Base-by-base conservation (phyloP, 2,797 vertebrate genomes). In the Myripristis murdjan region DNA sequence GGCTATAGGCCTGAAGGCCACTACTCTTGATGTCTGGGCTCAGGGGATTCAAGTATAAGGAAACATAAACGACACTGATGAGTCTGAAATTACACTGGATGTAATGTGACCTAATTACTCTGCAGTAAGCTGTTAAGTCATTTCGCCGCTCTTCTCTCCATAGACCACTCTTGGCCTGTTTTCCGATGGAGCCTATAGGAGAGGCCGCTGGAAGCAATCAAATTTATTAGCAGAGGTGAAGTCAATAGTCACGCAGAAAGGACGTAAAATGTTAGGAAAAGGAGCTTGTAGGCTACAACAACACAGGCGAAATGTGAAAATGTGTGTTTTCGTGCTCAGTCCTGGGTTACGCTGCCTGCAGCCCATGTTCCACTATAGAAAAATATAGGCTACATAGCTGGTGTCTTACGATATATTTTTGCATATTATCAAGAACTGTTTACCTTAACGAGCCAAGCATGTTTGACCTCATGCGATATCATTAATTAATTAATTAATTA, bases 61-160 rank as follows among this genome's bases (percentile, higher is more conserved):
- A 85, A 93, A 92, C 89, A 84, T 85, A 91, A 92, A 93, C 88
- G 87, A 88, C 85, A 86, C 88, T 89, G 90, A 92, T 91, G 88
- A 93, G 93, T 89, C 79, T 90, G 88, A 87, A 91, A 92, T 92
- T 88, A 82, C 90, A 90, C 91, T 84, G 87, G 89, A 85, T 92
- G 90, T 93, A 94, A 94, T 93, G 92, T 92, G 91, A 92, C 90
- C 91, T 92, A 94, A 94, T 94, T 93, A 94, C 89, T 93, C 84
- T 63, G 86, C 87, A 85, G 88, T 91, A 92, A 93, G 91, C 87
- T 93, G 88, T 90, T 91, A 89, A 92, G 88, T 92, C 86, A 93
- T 92, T 91, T 87, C 79, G 79, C 85, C 75, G 70, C 84, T 79
- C 87, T 88, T 91, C 84, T 90, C 90, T 90, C 89, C 84, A 89